Conservation (phyloP, 2,797 vertebrate genomes). For the Pangasius krempfi region DNA sequence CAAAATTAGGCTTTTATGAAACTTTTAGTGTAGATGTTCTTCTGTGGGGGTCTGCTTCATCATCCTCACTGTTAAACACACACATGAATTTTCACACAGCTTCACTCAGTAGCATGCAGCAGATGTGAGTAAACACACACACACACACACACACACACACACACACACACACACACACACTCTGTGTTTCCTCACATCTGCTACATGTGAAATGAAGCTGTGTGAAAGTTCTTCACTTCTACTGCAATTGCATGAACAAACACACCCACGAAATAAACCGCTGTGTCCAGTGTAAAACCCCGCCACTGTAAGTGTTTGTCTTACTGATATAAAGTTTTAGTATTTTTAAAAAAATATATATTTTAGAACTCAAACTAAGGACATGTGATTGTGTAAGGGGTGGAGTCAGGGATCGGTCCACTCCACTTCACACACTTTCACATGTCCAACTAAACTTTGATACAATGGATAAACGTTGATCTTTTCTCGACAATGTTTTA, state of each 20-base stretch:
- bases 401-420: background rate
- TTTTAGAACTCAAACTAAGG: background rate
- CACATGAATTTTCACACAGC: background rate
- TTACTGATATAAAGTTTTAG: background rate
- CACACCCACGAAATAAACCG: background rate
- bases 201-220: background rate
- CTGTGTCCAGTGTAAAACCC: background rate
- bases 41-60: background rate
- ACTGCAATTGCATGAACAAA: background rate
- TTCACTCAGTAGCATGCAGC: no score
- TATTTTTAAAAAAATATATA: background rate
- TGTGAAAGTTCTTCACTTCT: background rate
- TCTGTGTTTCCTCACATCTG: no score
- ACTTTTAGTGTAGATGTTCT: background rate
- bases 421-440: background rate
- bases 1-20: background rate
- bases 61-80: background rate
- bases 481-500: background rate
- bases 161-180: no score
- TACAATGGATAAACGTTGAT: no score
- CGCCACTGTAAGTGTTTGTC: background rate
- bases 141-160: background rate
- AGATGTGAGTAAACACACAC: background rate
- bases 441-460: background rate
- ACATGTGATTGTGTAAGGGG: background rate